Conservation (phyloP, 2,797 vertebrate genomes). For the Columba guinea region DNA sequence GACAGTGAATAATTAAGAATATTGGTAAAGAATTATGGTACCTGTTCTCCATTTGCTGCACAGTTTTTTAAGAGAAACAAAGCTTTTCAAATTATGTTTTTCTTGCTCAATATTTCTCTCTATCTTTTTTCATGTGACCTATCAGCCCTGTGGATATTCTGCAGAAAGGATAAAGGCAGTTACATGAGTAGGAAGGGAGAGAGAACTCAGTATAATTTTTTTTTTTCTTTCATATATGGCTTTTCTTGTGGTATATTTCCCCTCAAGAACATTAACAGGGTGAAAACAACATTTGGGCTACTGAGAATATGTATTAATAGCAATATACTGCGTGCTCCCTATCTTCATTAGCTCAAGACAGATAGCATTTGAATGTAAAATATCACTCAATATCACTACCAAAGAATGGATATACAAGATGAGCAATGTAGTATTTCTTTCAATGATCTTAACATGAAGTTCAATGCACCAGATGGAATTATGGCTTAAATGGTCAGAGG, state of each 20-base stretch:
- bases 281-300: constrained; percentile 44
- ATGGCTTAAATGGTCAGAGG: neutral
- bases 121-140: neutral
- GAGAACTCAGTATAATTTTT: neutral
- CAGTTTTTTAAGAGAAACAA: neutral
- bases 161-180: neutral
- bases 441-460: neutral
- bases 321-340: neutral
- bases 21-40: neutral
- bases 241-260: constrained; percentile 24
- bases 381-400: neutral
- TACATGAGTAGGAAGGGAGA: constrained; percentile 13
- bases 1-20: neutral
- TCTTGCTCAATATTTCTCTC: neutral
- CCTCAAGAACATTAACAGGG: constrained; percentile 30
- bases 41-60: neutral
- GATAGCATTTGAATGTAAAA: constrained; percentile 24
- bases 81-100: constrained; percentile 3
- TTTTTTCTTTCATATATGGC: constrained; percentile 16
- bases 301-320: constrained; percentile 25
- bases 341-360: constrained; percentile 42
- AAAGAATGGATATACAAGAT: neutral
- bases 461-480: neutral
- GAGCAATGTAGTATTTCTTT: neutral
- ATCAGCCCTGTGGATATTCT: neutral